Evolutionary conservation across 2,113 vertebrate genomes (phyloP).

Genomic region (Fregetta grallaria): DNA sequence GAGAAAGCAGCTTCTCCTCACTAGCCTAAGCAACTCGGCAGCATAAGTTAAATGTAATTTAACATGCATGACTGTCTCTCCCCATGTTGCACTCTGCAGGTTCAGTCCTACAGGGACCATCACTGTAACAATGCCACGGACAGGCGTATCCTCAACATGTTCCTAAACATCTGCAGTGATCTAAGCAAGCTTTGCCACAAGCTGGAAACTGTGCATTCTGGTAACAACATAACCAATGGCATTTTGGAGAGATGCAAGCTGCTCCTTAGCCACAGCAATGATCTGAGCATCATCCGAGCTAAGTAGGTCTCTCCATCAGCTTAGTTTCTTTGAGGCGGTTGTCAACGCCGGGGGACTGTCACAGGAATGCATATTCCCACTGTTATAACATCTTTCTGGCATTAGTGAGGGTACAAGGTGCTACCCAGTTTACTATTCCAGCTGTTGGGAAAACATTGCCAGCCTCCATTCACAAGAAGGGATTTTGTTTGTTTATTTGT

Average conservation of each 20-base stretch:
- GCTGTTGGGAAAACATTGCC: not conserved
- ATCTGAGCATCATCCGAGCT: slow-evolving; percentile 76
- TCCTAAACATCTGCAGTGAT: slow-evolving; percentile 75
- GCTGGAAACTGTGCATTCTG: slow-evolving; percentile 48
- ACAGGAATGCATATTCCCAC: not conserved
- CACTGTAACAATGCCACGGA: slow-evolving; percentile 77
- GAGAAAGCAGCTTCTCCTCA: not conserved
- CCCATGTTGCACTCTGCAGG: slow-evolving; percentile 43
- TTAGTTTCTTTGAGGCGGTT: not conserved
- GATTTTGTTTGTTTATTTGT: not conserved
- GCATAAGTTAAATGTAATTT: not conserved
- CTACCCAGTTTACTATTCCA: not conserved
- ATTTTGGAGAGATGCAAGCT: slow-evolving; percentile 73
- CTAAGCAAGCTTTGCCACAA: slow-evolving; percentile 66
- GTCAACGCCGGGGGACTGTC: not conserved
- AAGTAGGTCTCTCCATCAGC: slow-evolving; percentile 65
- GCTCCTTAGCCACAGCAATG: slow-evolving; percentile 74
- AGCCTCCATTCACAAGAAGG: not conserved
- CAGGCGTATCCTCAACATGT: slow-evolving; percentile 73
- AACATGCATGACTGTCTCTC: not conserved
- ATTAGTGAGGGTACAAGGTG: not conserved
- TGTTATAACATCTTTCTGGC: not conserved
- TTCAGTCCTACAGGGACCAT: slow-evolving; percentile 77
- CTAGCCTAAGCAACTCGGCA: not conserved
- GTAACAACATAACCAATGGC: not conserved